These are phyloP conservation scores for Cosmia trapezina DNA, from an alignment of 2,888 invertebrate genomes.

Conservation along the genomic window DNA sequence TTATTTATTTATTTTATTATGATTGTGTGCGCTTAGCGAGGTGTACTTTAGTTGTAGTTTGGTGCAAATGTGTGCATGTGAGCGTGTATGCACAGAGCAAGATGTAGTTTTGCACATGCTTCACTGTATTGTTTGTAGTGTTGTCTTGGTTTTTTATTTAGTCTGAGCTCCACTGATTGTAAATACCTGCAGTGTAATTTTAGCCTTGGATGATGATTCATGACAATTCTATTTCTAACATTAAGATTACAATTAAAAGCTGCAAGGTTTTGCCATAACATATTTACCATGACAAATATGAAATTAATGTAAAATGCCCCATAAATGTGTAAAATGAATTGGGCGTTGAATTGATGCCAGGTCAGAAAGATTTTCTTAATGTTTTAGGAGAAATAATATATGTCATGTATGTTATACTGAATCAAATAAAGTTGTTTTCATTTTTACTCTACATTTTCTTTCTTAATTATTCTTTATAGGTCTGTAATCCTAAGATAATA, in stretches of 20 bases:
- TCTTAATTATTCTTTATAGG: not conserved
- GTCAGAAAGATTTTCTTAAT: not conserved
- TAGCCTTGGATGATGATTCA: not conserved
- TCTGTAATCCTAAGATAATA: not conserved
- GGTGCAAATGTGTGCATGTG: no score
- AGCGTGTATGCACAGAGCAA: no score
- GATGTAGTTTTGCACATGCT: no score
- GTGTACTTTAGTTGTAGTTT: no score
- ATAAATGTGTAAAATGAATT: not conserved
- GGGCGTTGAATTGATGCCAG: not conserved
- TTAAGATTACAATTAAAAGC: not conserved
- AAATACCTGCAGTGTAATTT: not conserved
- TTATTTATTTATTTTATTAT: no score
- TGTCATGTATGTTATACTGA: not conserved
- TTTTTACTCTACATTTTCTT: no score
- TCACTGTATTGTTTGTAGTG: no score
- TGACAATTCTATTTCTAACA: not conserved
- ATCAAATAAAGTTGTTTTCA: not conserved
- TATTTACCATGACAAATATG: not conserved
- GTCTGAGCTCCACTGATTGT: not conserved
- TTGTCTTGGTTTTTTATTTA: no score
- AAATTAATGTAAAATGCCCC: not conserved
- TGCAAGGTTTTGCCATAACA: not conserved
- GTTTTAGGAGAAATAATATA: no score
- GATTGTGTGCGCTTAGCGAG: no score